Percentiles rank a stretch among this genome's conserved stretches.
Conservation (phyloP, 2,113 vertebrate genomes). For the Chascanopsetta lugubris region DNA sequence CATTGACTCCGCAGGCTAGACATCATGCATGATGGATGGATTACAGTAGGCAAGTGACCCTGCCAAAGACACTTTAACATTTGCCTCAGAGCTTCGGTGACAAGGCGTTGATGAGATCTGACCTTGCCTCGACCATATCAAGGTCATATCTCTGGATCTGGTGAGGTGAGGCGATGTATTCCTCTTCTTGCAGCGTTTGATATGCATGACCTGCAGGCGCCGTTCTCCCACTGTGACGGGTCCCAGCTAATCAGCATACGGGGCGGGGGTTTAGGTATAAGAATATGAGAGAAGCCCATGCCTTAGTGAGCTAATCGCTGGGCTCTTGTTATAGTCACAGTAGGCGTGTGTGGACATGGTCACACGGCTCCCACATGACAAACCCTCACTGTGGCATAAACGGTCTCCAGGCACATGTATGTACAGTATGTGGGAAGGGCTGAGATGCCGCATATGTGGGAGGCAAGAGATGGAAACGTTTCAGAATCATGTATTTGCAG, state of each 20-base stretch:
- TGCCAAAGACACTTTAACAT: slow-evolving; percentile 52
- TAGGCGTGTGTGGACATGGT: slow-evolving; percentile 33
- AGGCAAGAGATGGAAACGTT: slow-evolving; percentile 32
- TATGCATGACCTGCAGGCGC: not conserved
- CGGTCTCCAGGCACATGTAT: slow-evolving; percentile 15
- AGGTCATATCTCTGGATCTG: slow-evolving; percentile 50
- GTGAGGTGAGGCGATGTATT: not conserved
- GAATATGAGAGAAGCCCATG: slow-evolving; percentile 1
- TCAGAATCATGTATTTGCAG: slow-evolving; percentile 29
- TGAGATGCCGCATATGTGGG: slow-evolving; percentile 27
- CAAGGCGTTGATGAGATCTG: slow-evolving; percentile 61
- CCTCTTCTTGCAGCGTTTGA: not conserved
- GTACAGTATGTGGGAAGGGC: too few relatives aligned
- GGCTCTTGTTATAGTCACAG: slow-evolving; percentile 33
- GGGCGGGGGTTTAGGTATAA: not conserved
- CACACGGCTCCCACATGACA: slow-evolving; percentile 25
- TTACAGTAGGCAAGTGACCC: slow-evolving; percentile 45
- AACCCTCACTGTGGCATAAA: slow-evolving; percentile 27
- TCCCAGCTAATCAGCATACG: not conserved
- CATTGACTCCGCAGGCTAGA: slow-evolving; percentile 29
- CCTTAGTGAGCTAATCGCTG: slow-evolving; percentile 27
- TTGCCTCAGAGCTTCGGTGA: slow-evolving; percentile 48
- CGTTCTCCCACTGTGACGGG: not conserved
- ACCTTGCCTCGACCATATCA: slow-evolving; percentile 54
- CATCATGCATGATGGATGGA: slow-evolving; percentile 41